Conservation (phyloP, 1,140 invertebrate species). For the Contarinia nasturtii region DNA sequence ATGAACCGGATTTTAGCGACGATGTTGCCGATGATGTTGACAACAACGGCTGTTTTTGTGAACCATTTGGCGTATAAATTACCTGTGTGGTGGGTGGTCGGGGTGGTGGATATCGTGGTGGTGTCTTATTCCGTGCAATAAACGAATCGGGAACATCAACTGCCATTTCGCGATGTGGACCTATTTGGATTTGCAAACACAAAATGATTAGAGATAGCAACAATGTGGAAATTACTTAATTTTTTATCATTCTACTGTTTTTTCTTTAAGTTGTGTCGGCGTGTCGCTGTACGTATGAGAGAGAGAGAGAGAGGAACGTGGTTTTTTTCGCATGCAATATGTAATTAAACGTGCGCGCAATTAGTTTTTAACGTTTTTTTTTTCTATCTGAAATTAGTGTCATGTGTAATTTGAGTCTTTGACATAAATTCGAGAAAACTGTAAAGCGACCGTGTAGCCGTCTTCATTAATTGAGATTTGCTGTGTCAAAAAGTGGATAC, state of each 20-base stretch:
- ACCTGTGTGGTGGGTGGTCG: conserved; percentile 28
- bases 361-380: background rate
- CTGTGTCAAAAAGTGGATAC: too few relatives aligned
- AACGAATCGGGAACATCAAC: conserved; percentile 95
- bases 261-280: background rate
- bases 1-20: conserved; percentile 5
- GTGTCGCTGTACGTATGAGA: too few relatives aligned
- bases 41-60: background rate
- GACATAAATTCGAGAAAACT: too few relatives aligned
- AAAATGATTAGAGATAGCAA: conserved; percentile 8
- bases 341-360: background rate
- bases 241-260: background rate
- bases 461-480: too few relatives aligned
- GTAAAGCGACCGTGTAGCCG: too few relatives aligned
- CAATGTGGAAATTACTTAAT: background rate
- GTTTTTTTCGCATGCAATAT: too few relatives aligned
- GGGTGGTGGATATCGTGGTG: conserved; percentile 72
- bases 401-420: too few relatives aligned
- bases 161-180: conserved; percentile 88
- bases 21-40: conserved; percentile 6
- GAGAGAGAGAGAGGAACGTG: too few relatives aligned
- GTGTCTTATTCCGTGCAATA: conserved; percentile 75
- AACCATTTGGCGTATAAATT: conserved; percentile 7
- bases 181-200: conserved; percentile 16
- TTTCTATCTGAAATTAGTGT: too few relatives aligned